Evolutionary conservation across 2,113 vertebrate species (phyloP).

Genomic region (Crotalus horridus): DNA sequence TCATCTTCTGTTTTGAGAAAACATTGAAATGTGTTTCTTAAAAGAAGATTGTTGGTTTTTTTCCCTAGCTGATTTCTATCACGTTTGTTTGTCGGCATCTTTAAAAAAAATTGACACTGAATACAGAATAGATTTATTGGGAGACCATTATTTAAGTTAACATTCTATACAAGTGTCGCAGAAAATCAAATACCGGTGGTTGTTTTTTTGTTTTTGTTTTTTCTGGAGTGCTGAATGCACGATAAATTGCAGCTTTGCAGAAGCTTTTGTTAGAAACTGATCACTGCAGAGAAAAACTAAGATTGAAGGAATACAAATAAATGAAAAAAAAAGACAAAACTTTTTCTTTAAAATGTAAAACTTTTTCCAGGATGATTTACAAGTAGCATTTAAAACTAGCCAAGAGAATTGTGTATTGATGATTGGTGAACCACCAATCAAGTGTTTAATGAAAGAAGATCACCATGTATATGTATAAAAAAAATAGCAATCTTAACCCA

Average conservation of each 20-base stretch:
- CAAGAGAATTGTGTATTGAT: neutral
- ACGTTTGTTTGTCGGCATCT: neutral
- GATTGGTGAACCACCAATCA: neutral
- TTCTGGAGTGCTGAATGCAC: neutral
- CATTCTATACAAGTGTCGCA: neutral
- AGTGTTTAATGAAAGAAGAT: neutral
- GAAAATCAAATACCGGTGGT: neutral
- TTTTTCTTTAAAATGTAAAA: neutral
- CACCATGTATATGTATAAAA: neutral
- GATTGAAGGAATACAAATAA: slow-evolving; percentile 4
- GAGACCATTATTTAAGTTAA: neutral
- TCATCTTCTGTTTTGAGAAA: neutral
- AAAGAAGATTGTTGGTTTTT: neutral
- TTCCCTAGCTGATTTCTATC: slow-evolving; percentile 17
- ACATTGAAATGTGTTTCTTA: neutral
- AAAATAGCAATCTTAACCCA: neutral
- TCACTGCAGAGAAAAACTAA: neutral
- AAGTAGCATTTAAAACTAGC: neutral
- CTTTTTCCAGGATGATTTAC: neutral
- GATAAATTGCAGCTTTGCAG: neutral
- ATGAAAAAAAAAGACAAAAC: neutral
- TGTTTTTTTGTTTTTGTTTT: neutral
- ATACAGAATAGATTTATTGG: neutral
- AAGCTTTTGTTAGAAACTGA: neutral
- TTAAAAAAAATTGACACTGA: neutral